Conservation (phyloP, 2,113 vertebrate species). For the Henicopernis longicauda region DNA sequence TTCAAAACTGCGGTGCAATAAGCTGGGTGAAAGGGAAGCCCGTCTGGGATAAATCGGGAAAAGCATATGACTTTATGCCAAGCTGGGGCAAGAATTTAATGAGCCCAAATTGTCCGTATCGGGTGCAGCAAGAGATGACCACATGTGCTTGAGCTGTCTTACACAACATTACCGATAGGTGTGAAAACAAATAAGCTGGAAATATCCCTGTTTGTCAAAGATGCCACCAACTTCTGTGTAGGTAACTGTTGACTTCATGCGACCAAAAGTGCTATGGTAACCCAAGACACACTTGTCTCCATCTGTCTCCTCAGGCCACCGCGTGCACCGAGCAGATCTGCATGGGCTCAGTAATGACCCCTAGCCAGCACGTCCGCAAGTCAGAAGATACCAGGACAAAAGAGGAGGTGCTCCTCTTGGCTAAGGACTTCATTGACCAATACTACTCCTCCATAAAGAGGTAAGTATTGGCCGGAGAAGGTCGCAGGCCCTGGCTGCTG, state of each 20-base stretch:
- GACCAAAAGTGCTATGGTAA: not conserved
- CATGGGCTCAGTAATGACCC: slow-evolving; percentile 87
- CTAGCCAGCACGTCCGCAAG: slow-evolving; percentile 76
- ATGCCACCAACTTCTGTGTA: not conserved
- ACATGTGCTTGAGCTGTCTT: not conserved
- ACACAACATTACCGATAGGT: fast-evolving
- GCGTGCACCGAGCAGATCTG: slow-evolving; percentile 87
- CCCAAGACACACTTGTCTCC: not conserved
- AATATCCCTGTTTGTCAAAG: not conserved
- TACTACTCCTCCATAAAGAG: slow-evolving; percentile 97
- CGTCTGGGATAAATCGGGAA: no score
- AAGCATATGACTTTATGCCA: not conserved
- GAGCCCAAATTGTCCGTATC: fast-evolving
- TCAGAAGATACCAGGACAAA: slow-evolving; percentile 82
- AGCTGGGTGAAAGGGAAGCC: not conserved
- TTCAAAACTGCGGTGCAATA: not conserved
- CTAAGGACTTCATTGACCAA: slow-evolving; percentile 95
- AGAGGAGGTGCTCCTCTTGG: slow-evolving; percentile 85
- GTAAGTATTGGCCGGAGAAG: slow-evolving; percentile 43
- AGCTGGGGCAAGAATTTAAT: not conserved
- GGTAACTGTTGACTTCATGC: fast-evolving
- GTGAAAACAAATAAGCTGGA: not conserved
- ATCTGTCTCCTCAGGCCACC: slow-evolving; percentile 72
- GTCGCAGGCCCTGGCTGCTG: not conserved
- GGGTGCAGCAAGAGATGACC: no score